Base-by-base conservation (phyloP, 2,888 invertebrate genomes). In the Cephonodes hylas region DNA sequence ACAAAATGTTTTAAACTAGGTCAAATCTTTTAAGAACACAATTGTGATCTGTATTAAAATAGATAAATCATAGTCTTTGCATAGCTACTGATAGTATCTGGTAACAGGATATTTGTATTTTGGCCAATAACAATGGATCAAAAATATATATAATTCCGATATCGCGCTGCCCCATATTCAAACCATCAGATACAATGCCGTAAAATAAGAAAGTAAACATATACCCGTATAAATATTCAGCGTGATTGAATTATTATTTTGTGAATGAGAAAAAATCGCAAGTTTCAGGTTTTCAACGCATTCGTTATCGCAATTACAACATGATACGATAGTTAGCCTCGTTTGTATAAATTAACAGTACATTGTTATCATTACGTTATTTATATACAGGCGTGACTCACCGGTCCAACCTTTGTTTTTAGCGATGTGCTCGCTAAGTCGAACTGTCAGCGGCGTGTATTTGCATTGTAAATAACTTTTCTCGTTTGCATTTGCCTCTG, bases 391-490 rank as follows among this genome's bases (percentile, higher is more conserved):
- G 48, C 38, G 38, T 62, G 53, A 68, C 83, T 81, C 65, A 93
- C 94, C 93, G 67, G 95, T 94, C 96, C 96, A 96, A 2, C 96
- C 96, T 8, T 95, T 94, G 67, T 95, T 95, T 80, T 95, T 96
- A 0, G 96, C 93, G 38, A 96, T 93, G 76, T 96, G 96, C 78
- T 97, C 97, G 15, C 96, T 95, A 59, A 99, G 94, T 31, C 99
- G 94, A 2, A 98, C 96, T 59, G 97, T 97, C 42, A 99, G 86
- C 0, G 99, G 99, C 0, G 99, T 98, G 85, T 99, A 99, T 79
- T 96, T 97, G 78, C 97, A 97, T 80, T 97, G 97, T 38, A 98
- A 96, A 78, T 98, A 99, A 68, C 97, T 96, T 60, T 98, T 97
- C 79, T 99, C 98, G 65, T 95, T 96, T 0, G 96, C 96, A 60